Evolutionary conservation across 2,113 vertebrate species (phyloP).

Genomic region (Centropus bengalensis): DNA sequence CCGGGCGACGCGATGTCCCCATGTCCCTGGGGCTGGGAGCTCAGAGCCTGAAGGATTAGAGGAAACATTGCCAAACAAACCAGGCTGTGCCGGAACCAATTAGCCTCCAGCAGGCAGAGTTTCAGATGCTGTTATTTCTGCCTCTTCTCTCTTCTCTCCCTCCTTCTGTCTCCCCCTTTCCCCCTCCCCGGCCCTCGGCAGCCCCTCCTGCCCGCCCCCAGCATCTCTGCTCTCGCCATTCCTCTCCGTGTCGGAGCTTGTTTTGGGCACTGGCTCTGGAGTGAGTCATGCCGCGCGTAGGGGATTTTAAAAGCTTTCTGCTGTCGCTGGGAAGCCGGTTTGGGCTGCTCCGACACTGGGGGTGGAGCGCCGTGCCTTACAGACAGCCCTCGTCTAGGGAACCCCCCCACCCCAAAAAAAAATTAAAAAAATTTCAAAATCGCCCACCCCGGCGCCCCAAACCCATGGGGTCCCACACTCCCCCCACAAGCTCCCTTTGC

Average conservation of each 20-base stretch:
- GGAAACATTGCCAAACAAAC: conserved; percentile 70
- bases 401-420: not conserved
- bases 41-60: conserved; percentile 65
- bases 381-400: conserved; percentile 30
- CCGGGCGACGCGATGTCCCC: conserved; percentile 14
- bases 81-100: conserved; percentile 77
- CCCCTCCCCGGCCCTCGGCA: conserved; percentile 13
- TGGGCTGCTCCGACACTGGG: conserved; percentile 55
- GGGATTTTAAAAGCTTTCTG: conserved; percentile 66
- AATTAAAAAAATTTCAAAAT: not conserved
- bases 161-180: conserved; percentile 28
- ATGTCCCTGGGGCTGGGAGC: conserved; percentile 35
- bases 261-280: conserved; percentile 69
- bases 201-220: conserved; percentile 33
- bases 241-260: conserved; percentile 70
- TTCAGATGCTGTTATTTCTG: conserved; percentile 74
- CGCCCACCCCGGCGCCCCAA: not conserved
- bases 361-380: conserved; percentile 36
- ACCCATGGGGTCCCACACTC: not conserved
- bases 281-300: conserved; percentile 65
- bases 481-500: not conserved
- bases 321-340: conserved; percentile 63
- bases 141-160: conserved; percentile 37
- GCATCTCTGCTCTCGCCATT: conserved; percentile 33
- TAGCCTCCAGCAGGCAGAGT: conserved; percentile 74